A percentile compares a stretch with the other conserved stretches of the same genome.
These are phyloP conservation scores for Gavia stellata DNA, from an alignment of 2,113 vertebrate genomes.

Conservation along the genomic window DNA sequence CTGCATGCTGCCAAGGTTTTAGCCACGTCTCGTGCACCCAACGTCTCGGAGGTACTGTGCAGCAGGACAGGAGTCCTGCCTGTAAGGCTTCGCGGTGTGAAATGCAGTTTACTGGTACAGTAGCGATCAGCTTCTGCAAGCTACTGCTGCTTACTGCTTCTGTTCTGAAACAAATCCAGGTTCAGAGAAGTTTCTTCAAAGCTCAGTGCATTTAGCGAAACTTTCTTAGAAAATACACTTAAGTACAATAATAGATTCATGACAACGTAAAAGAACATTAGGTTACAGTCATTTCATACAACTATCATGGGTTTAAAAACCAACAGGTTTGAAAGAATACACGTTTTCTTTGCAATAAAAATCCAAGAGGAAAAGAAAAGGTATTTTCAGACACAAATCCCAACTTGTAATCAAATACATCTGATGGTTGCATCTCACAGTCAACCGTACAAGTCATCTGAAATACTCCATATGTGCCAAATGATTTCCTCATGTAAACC, in stretches of 20 bases:
- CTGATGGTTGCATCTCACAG: neutral
- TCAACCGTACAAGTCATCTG: neutral
- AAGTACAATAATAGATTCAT: neutral
- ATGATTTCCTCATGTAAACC: neutral
- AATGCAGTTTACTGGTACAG: constrained; percentile 3
- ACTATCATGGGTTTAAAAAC: neutral
- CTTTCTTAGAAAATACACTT: neutral
- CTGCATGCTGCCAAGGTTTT: neutral
- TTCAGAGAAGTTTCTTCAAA: neutral
- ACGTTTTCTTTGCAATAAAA: neutral
- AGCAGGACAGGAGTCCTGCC: constrained; percentile 62
- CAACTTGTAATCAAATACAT: neutral
- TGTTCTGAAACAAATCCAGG: neutral
- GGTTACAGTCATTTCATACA: constrained; percentile 1
- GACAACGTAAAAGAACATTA: neutral
- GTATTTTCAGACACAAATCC: constrained; percentile 11
- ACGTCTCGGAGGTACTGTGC: constrained; percentile 59
- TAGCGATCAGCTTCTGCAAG: neutral
- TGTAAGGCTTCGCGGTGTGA: constrained; percentile 79
- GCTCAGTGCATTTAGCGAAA: constrained; percentile 30
- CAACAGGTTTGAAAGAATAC: neutral
- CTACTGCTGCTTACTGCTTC: neutral
- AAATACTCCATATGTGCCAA: neutral
- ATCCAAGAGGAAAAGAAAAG: neutral
- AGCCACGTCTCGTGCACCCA: neutral